Conservation (phyloP, 2,113 vertebrate species). For the Malurus melanocephalus region DNA sequence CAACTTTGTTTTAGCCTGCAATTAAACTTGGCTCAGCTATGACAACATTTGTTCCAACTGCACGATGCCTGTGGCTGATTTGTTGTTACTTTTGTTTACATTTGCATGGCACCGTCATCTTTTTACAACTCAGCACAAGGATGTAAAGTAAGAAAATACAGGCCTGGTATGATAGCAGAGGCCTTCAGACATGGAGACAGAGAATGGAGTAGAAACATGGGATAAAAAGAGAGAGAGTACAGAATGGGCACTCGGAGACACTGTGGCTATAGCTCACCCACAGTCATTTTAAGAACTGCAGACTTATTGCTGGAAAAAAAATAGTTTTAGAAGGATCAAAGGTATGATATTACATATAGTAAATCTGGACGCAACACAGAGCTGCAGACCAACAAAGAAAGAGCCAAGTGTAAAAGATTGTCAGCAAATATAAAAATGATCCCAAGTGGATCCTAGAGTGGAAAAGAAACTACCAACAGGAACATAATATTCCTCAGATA, state of each 20-base stretch:
- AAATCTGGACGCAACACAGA: fast-evolving
- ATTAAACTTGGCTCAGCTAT: not conserved
- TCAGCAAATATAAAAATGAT: not conserved
- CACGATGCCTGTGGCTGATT: not conserved
- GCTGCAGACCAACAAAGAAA: not conserved
- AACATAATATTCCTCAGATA: not conserved
- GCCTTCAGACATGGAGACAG: not conserved
- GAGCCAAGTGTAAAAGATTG: not conserved
- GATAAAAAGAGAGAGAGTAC: not conserved
- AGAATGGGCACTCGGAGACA: not conserved
- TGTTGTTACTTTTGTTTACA: not conserved
- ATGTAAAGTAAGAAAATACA: not conserved
- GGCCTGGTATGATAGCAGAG: not conserved
- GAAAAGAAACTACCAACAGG: not conserved
- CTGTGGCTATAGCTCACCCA: not conserved
- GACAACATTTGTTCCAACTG: not conserved
- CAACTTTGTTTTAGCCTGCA: not conserved
- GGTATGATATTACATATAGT: not conserved
- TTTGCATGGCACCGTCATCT: not conserved
- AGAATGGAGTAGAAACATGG: not conserved
- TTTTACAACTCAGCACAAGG: not conserved
- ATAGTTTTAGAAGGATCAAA: not conserved
- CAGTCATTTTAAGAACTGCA: not conserved
- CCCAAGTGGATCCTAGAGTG: not conserved
- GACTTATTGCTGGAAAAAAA: not conserved